Evolutionary conservation across 2,113 vertebrate genomes (phyloP).

Genomic region (Brachionichthys hirsutus): DNA sequence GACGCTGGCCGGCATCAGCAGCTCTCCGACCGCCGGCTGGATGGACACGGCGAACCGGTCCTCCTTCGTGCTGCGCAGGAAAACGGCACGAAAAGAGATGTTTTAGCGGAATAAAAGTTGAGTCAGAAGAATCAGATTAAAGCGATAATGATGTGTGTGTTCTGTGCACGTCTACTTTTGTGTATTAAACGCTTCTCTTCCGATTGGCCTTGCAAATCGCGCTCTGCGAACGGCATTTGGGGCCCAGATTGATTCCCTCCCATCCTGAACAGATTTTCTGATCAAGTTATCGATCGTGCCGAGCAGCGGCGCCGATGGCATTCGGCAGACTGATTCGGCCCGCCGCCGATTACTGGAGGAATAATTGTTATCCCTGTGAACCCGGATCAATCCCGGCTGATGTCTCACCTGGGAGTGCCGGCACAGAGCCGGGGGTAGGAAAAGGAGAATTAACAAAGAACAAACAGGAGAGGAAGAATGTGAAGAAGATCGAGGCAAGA

Average conservation of each 20-base stretch:
- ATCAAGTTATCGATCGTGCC: slow-evolving; percentile 89
- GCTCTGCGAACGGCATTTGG: slow-evolving; percentile 83
- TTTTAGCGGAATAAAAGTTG: too few species aligned
- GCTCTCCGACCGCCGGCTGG: slow-evolving; percentile 90
- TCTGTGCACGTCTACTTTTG: slow-evolving; percentile 2
- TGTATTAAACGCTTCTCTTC: slow-evolving; percentile 53
- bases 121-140: too few species aligned
- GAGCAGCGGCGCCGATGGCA: slow-evolving; percentile 84
- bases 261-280: slow-evolving; percentile 84
- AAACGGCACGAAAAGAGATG: background rate
- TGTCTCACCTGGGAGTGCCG: slow-evolving; percentile 83
- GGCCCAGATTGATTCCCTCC: slow-evolving; percentile 83
- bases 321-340: slow-evolving; percentile 92
- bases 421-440: slow-evolving; percentile 64
- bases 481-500: slow-evolving; percentile 12
- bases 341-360: slow-evolving; percentile 92
- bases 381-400: slow-evolving; percentile 92
- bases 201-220: slow-evolving; percentile 81
- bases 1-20: slow-evolving; percentile 88
- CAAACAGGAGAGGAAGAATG: slow-evolving; percentile 63
- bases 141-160: background rate
- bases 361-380: slow-evolving; percentile 96
- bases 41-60: slow-evolving; percentile 88
- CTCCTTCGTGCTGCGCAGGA: slow-evolving; percentile 84
- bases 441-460: slow-evolving; percentile 44